phyloP scores from a whole-genome alignment of 2,888 invertebrate genomes.

The Lapara coniferarum region DNA sequence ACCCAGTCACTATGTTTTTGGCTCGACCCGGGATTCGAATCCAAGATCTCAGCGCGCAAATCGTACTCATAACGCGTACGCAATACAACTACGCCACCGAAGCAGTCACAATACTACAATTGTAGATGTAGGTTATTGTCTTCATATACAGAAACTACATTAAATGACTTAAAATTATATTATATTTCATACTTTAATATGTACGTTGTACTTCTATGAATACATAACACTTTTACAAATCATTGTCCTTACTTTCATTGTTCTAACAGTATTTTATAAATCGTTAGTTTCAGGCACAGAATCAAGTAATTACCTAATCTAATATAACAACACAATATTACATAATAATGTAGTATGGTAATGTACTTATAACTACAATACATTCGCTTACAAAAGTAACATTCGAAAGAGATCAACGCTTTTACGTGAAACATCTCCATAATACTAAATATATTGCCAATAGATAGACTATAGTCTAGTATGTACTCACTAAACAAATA shows the following conservation, averaged over 20 bases:
- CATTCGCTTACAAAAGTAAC: slow-evolving; percentile 51
- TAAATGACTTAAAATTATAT: neutral
- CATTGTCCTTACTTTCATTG: neutral
- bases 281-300: neutral
- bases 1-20: too few relatives aligned
- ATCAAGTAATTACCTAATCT: slow-evolving; percentile 7
- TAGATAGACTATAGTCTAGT: neutral
- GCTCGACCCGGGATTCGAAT: too few relatives aligned
- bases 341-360: slow-evolving; percentile 27
- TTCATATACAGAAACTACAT: neutral
- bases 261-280: slow-evolving; percentile 1
- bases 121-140: neutral
- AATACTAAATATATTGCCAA: slow-evolving; percentile 46
- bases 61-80: too few relatives aligned
- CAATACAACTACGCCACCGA: too few relatives aligned
- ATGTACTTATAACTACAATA: slow-evolving; percentile 38
- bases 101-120: neutral
- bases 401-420: slow-evolving; percentile 64
- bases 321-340: neutral
- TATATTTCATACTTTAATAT: slow-evolving; percentile 4
- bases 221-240: neutral
- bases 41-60: too few relatives aligned
- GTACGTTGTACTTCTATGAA: slow-evolving; percentile 14
- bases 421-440: slow-evolving; percentile 44
- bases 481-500: too few relatives aligned